These are phyloP conservation scores for Drosophila sp. DNA, from an alignment of 1,140 invertebrate genomes.

Conservation along the genomic window DNA sequence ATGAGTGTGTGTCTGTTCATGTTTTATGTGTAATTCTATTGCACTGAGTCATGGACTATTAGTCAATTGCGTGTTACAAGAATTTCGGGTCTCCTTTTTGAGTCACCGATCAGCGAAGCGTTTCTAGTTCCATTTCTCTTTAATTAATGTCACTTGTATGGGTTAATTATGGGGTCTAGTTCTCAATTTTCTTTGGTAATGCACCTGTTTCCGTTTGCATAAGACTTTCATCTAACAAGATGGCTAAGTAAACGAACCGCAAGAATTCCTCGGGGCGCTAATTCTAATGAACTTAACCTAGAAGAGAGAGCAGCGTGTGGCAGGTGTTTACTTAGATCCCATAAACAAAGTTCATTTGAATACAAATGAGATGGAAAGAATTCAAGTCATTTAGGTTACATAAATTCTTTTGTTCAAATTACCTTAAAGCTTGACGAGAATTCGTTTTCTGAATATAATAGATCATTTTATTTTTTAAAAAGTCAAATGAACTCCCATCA, in stretches of 20 bases:
- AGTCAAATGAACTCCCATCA: too few species aligned
- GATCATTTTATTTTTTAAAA: too few species aligned
- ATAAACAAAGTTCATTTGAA: conserved; percentile 38
- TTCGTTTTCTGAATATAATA: too few species aligned
- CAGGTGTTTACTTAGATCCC: conserved; percentile 58
- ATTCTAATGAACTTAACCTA: conserved; percentile 68
- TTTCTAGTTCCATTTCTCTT: conserved; percentile 48
- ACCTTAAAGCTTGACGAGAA: not conserved
- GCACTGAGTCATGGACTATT: conserved; percentile 70
- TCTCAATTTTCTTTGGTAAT: conserved; percentile 16
- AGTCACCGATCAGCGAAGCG: conserved; percentile 42
- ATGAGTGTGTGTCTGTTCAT: not conserved
- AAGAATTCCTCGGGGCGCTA: conserved; percentile 41
- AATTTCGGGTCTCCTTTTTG: conserved; percentile 42
- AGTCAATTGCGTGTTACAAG: conserved; percentile 60
- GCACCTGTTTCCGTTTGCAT: conserved; percentile 78
- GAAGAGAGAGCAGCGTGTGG: conserved; percentile 50
- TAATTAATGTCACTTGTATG: conserved; percentile 59
- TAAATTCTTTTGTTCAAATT: conserved; percentile 45
- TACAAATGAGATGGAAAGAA: conserved; percentile 12
- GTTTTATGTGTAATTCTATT: conserved; percentile 16
- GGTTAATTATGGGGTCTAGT: conserved; percentile 23
- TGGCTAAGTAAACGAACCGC: conserved; percentile 9
- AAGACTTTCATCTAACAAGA: conserved; percentile 49
- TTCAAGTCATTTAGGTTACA: conserved; percentile 43